Conservation (phyloP, 2,113 vertebrate genomes). For the Halichoerus grypus region DNA sequence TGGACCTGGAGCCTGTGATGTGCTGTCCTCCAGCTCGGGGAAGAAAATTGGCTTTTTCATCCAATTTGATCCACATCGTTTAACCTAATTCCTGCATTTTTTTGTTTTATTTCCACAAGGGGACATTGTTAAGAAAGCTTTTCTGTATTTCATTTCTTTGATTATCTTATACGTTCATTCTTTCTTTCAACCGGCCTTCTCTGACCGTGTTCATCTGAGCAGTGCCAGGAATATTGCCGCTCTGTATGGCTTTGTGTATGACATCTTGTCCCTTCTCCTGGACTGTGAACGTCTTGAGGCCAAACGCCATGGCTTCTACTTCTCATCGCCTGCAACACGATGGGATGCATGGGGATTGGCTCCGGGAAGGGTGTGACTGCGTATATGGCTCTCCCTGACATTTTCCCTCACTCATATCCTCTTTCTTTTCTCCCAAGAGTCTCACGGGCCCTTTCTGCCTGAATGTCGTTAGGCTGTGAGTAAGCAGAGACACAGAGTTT, state of each 20-base stretch:
- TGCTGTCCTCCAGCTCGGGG: not conserved
- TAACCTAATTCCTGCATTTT: not conserved
- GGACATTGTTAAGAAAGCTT: not conserved
- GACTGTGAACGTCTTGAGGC: not conserved
- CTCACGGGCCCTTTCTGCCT: not conserved
- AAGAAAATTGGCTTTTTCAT: not conserved
- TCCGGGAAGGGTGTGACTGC: not conserved
- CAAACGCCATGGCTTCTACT: not conserved
- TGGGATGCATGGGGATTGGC: not conserved
- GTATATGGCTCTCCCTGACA: not conserved
- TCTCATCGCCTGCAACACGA: not conserved
- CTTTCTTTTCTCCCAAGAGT: not conserved
- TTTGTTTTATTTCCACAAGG: not conserved
- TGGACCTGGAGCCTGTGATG: not conserved
- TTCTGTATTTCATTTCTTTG: conserved; percentile 1
- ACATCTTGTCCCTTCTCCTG: not conserved
- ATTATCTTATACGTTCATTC: not conserved
- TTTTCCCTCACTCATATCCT: not conserved
- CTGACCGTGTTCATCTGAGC: not conserved
- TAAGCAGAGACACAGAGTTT: not conserved
- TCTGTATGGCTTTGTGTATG: not conserved
- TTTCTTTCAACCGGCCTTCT: not conserved
- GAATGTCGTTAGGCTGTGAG: not conserved
- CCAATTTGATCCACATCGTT: not conserved
- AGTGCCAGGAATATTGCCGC: not conserved